phyloP scores from a whole-genome alignment of 53 echinoderm and acorn worm species.

The Paracentrotus lividus region DNA sequence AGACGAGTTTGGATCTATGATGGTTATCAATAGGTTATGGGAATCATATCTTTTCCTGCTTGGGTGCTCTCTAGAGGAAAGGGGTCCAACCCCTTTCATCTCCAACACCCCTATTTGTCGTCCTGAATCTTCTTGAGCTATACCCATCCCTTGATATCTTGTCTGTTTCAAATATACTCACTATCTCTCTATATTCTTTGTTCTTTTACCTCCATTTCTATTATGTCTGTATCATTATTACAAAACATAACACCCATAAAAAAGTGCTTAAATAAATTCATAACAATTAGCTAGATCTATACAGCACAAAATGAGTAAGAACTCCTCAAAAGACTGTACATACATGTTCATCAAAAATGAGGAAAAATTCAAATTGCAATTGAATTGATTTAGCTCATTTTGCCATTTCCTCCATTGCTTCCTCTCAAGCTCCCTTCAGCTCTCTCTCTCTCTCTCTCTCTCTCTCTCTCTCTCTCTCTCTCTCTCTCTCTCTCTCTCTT shows the following conservation, averaged over 20 bases:
- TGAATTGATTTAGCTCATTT: too few species aligned
- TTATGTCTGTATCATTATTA: too few species aligned
- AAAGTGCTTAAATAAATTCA: too few species aligned
- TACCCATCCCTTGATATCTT: not conserved
- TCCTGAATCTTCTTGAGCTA: too few species aligned
- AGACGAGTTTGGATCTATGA: not conserved
- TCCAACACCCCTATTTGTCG: not conserved
- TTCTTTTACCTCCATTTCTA: not conserved
- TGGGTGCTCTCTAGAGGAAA: not conserved
- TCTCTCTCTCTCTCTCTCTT: not conserved
- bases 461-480: not conserved
- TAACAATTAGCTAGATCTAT: too few species aligned
- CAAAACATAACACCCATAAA: too few species aligned
- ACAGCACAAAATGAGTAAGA: too few species aligned
- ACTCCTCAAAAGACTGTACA: too few species aligned
- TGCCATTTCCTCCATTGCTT: not conserved
- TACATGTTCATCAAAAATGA: too few species aligned
- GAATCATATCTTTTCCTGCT: conserved; percentile 17
- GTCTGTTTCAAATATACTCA: too few species aligned
- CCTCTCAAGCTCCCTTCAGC: not conserved
- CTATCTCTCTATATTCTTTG: not conserved
- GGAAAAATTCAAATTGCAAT: too few species aligned
- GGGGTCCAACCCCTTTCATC: conserved; percentile 12
- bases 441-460: not conserved
- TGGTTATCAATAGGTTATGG: conserved; percentile 16